Base-by-base conservation (phyloP, 2,888 invertebrate species). In the Lycia hirtaria region DNA sequence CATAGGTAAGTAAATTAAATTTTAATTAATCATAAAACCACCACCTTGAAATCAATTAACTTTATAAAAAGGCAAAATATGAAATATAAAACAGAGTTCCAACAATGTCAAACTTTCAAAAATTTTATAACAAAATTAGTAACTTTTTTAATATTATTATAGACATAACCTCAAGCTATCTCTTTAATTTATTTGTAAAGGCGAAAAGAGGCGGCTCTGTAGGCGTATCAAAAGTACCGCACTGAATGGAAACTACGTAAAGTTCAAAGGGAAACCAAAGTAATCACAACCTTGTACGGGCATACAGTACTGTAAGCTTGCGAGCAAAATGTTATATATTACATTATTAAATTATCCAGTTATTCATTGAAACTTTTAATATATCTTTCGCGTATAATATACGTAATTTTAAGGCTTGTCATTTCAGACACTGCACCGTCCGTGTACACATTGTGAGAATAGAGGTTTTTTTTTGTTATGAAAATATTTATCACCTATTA, bases 211-310 rank as follows among this genome's bases (percentile, higher is more conserved):
- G 24, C 10, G 32, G 17, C 19, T 19, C 32, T n/a, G 41, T 43
- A 37, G 49, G 49, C 32, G 38, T 37, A 49, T 49, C 56, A 37
- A 44, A 50, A 50, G 44, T 43, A 50, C 30, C 43, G 30, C 17
- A 28, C 1, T 35, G 43, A 50, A 56, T 37, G 26, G 45, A 32
- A 49, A 49, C 41, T 44, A 56, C 33, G 14, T 12, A 4, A 14
- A 24, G 20, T 35, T 56, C 49, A 49, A 56, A 56, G 37, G 35
- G n/a, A 43, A 38, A 28, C 44, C 20, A 44, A 55, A 28, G 43
- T 44, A 56, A 49, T 56, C 49, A 56, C 43, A 38, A 49, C 28
- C 43, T 28, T 54, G 24, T 15, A 14, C 19, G 10, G 35, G 24
- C 32, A 47, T 30, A 12, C 20, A 14, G n/a, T n/a, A 38, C 7